Evolutionary conservation across 2,113 vertebrate genomes (phyloP).

Genomic region (Shinisaurus crocodilurus): DNA sequence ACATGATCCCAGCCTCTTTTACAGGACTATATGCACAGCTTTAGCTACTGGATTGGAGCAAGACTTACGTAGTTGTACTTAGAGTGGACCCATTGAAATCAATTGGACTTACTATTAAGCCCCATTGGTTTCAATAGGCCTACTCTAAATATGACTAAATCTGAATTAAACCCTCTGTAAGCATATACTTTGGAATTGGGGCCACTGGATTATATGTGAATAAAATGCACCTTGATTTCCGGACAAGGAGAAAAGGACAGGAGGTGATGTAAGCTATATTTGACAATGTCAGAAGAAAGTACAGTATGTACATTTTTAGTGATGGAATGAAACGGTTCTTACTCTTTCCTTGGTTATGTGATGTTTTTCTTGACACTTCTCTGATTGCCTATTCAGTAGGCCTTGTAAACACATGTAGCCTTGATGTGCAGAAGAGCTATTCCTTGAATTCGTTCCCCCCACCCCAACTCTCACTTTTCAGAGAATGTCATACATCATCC

Average conservation of each 20-base stretch:
- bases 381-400: conserved; percentile 13
- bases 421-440: not conserved
- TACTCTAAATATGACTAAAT: not conserved
- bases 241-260: not conserved
- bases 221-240: conserved; percentile 51
- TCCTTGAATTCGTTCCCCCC: not conserved
- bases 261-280: not conserved
- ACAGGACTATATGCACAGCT: not conserved
- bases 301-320: not conserved
- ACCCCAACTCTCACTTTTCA: not conserved
- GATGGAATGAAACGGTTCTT: not conserved
- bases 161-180: not conserved
- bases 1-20: not conserved
- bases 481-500: rapidly evolving
- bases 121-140: not conserved
- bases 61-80: not conserved
- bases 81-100: not conserved
- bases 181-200: not conserved
- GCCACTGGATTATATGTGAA: not conserved
- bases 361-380: conserved; percentile 13
- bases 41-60: not conserved
- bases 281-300: not conserved
- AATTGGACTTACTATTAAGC: not conserved
- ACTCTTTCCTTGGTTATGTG: not conserved
- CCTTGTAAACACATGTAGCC: not conserved